Evolutionary conservation across 2,113 vertebrate species (phyloP), one percentile per base, ranked within the genome.

Genomic region (Benitochromis conjunctus): DNA sequence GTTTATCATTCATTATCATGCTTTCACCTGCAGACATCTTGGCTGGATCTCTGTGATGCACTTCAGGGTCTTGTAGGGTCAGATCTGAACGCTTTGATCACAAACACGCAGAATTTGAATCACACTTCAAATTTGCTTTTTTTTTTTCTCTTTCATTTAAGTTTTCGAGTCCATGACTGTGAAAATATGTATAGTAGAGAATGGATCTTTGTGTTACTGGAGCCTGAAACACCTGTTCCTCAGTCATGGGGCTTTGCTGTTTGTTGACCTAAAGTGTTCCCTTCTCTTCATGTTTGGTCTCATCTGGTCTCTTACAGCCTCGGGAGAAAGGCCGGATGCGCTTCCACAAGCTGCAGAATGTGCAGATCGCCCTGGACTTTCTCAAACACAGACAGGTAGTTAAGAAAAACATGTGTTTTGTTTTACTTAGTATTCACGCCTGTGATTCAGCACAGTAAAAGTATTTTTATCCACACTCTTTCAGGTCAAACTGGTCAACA

Each of bases 271-370:
- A 12, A 7, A 31, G 46, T 7, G 38, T 80, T 11, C 7, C 55
- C 55, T 55, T 29, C 6, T 46, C 12, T 46, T 88, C 29, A 91
- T 48, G 29, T 55, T 46, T 7, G 4, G 10, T 87, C 29, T 7
- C 77, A 21, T 83, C 19, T 82, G 1, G 7, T 86, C 79, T 89
- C 60, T 91, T 38, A 0, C 95, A 99, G 98, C 98, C 98, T 16
- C 96, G 98, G 29, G 98, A 99, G 93, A 99, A 99, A 90, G 98
- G 98, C 4, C 94, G 98, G 51, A 99, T 99, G 98, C 97, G 98
- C 13, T 99, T 99, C 96, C 98, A 99, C 95, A 99, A 99, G 82
- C 96, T 99, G 90, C 98, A 99, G 96, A 99, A 99, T 0, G 98
- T 99, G 3, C 98, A 99, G 97, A 99, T 99, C 0, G 98, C 98